These are phyloP conservation scores for Orientallactaga sibirica DNA, from an alignment of 2,797 vertebrate genomes.

Conservation along the genomic window DNA sequence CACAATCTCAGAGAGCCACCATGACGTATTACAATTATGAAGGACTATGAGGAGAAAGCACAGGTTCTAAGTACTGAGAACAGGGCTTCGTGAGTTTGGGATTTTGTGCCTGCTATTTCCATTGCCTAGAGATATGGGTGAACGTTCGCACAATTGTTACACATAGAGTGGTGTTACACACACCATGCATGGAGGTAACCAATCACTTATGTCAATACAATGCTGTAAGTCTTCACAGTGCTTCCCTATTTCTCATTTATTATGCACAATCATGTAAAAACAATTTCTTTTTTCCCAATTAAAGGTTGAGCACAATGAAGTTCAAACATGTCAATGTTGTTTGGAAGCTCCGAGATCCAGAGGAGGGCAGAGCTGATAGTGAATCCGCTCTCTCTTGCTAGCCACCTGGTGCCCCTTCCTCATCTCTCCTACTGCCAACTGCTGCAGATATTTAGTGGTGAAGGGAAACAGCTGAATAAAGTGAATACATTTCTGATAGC, in stretches of 20 bases:
- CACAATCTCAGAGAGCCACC: conserved; percentile 8
- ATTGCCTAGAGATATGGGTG: not conserved
- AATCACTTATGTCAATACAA: not conserved
- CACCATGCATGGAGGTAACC: not conserved
- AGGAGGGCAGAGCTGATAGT: not conserved
- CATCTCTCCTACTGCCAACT: not conserved
- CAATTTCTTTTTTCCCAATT: not conserved
- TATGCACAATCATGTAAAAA: not conserved
- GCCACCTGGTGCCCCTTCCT: not conserved
- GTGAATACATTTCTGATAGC: not conserved
- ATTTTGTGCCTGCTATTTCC: not conserved
- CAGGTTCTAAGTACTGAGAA: not conserved
- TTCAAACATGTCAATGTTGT: not conserved
- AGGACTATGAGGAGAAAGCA: not conserved
- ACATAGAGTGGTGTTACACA: not conserved
- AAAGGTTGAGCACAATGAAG: not conserved
- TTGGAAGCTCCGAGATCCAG: not conserved
- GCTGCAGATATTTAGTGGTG: not conserved
- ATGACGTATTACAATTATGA: not conserved
- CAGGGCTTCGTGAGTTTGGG: not conserved
- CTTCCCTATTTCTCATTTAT: conserved; percentile 10
- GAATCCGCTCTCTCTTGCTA: not conserved
- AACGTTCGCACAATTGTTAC: not conserved
- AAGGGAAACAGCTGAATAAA: not conserved
- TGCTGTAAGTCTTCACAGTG: not conserved